Evolutionary conservation across 2,888 invertebrate genomes (phyloP).

Genomic region (Drosophila setosimentum): DNA sequence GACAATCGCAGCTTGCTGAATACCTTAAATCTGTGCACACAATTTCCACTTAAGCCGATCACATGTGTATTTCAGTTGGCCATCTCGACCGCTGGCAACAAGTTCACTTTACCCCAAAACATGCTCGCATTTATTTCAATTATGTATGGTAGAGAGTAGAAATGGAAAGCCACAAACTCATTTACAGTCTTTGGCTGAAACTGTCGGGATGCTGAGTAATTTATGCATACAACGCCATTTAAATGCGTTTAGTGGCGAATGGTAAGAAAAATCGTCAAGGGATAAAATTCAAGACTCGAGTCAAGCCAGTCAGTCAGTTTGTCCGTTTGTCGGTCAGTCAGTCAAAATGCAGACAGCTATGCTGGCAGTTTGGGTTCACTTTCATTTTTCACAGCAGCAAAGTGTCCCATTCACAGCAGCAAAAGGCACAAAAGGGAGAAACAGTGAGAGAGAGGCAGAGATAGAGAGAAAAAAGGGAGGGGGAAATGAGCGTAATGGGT

Average conservation of each 20-base stretch:
- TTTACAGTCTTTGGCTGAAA: constrained; percentile 61
- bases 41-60: constrained; percentile 2
- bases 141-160: constrained; percentile 22
- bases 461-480: neutral
- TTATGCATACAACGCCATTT: constrained; percentile 71
- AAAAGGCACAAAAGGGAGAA: neutral
- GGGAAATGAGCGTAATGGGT: constrained; percentile 66
- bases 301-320: constrained; percentile 7
- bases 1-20: neutral
- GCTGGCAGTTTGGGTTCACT: constrained; percentile 57
- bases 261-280: constrained; percentile 15
- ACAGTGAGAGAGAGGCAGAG: neutral
- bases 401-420: constrained; percentile 48
- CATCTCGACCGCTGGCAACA: constrained; percentile 33
- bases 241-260: constrained; percentile 50
- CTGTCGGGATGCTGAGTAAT: constrained; percentile 60
- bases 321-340: constrained; percentile 9
- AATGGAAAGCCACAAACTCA: constrained; percentile 50
- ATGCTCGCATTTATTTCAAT: constrained; percentile 58
- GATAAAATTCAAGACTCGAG: neutral
- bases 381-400: constrained; percentile 65
- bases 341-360: constrained; percentile 27
- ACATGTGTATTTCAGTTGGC: constrained; percentile 25
- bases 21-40: neutral
- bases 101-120: constrained; percentile 1